Conservation (phyloP, 2,797 vertebrate genomes). For the Acanthurus leucopareius region DNA sequence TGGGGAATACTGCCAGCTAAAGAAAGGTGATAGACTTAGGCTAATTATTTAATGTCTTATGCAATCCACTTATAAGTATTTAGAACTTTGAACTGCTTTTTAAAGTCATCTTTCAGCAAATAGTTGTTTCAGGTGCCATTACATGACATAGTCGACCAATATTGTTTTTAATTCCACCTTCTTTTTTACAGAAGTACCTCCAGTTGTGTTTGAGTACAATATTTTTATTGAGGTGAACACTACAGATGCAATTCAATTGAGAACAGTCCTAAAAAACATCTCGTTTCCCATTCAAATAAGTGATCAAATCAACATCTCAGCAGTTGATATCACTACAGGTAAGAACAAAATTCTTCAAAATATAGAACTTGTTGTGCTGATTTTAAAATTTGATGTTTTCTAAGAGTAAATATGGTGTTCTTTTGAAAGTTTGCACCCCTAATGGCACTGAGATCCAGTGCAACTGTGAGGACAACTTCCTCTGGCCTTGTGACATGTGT, state of each 20-base stretch:
- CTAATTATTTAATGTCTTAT: not conserved
- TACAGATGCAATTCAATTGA: constrained; percentile 38
- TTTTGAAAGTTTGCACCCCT: constrained; percentile 50
- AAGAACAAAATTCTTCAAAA: not conserved
- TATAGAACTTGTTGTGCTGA: not conserved
- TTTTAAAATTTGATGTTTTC: not conserved
- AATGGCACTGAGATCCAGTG: constrained; percentile 31
- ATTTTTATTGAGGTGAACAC: constrained; percentile 50
- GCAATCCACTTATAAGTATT: not conserved
- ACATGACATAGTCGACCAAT: not conserved
- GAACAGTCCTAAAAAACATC: constrained; percentile 23
- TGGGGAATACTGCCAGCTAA: constrained; percentile 81
- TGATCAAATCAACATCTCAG: constrained; percentile 41
- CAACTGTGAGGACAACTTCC: constrained; percentile 46
- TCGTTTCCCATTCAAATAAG: constrained; percentile 39
- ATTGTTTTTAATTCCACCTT: not conserved
- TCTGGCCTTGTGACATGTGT: constrained; percentile 65
- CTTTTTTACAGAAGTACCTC: constrained; percentile 6
- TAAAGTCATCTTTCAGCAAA: not conserved
- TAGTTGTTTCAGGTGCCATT: not conserved
- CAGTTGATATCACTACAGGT: constrained; percentile 60
- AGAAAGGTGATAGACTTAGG: constrained; percentile 75
- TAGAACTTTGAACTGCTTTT: not conserved
- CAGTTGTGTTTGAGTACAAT: constrained; percentile 49
- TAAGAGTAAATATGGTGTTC: not conserved